Conservation (phyloP, 2,888 invertebrate species). For the Drosophila aldrichi region DNA sequence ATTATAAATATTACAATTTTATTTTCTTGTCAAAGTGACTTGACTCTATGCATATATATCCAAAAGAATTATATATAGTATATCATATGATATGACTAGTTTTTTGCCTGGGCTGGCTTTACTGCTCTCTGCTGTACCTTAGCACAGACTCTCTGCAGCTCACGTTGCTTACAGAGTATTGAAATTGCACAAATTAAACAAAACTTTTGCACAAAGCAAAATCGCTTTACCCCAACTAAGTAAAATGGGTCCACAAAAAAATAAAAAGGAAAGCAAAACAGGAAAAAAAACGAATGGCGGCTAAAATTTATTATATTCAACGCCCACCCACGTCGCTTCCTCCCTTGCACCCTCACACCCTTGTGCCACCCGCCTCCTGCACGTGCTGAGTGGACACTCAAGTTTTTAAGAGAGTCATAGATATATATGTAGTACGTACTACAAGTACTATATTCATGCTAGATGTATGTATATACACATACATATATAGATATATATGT, state of each 20-base stretch:
- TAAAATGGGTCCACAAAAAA: constrained; percentile 40
- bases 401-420: constrained; percentile 71
- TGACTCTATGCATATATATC: no score
- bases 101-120: no score
- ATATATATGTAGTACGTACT: constrained; percentile 34
- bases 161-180: background rate
- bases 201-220: constrained; percentile 58
- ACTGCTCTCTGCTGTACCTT: background rate
- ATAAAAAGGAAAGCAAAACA: constrained; percentile 64
- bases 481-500: no score
- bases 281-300: constrained; percentile 64
- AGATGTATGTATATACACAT: constrained; percentile 6
- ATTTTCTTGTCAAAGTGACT: no score
- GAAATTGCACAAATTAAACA: constrained; percentile 69
- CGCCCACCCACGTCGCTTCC: constrained; percentile 50
- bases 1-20: no score
- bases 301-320: constrained; percentile 74
- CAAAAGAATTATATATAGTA: no score
- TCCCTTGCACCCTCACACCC: background rate
- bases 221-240: constrained; percentile 43
- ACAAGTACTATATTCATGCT: background rate
- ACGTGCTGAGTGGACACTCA: constrained; percentile 43
- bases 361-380: constrained; percentile 7
- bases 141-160: background rate
- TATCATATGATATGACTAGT: no score